Evolutionary conservation across 2,113 vertebrate species (phyloP), one percentile per base, ranked within the genome.

Genomic region (Nicator chloris): DNA sequence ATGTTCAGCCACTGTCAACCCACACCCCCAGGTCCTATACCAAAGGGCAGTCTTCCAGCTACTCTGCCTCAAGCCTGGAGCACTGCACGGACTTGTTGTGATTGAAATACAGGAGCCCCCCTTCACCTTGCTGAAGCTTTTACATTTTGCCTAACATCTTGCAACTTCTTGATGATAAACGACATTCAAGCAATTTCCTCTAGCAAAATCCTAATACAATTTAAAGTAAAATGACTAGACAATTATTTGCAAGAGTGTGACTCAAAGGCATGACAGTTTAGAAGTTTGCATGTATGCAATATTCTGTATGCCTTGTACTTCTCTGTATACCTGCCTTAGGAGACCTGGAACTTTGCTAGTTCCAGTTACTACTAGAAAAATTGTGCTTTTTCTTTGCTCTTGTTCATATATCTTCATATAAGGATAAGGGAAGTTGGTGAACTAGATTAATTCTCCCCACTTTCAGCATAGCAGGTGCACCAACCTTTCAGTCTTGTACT

Each of bases 1-100:
- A 11, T 9, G 21, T 11, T 13, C 80, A 72, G 47, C 33, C 0
- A 0, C 33, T 45, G 27, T 0, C 0, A 0, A 10, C 1, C 30
- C 30, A 4, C 51, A 57, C 2, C 8, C 3, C 16, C 42, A 42
- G 60, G 1, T 17, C 24, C 70, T 66, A 40, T 26, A 7, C 42
- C 30, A 6, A 20, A 49, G 60, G 10, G 3, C 4, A 15, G 8
- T 2, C 7, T 49, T 65, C 28, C 59, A 64, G 15, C 42, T 13
- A 33, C 50, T 75, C 26, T 26, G 35, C 35, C 57, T 21, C 44
- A 21, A n/a, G 16, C 26, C 42, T 21, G 26, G 30, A 57, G 20
- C 44, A 5, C 31, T 76, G 51, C 31, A 11, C 7, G 17, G 20
- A 15, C 13, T 35, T 15, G 3, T 35, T 53, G 30, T 31, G 13